Conservation (phyloP, 30 jellyfish, hydroid and myxozoan genomes). For the Sanderia malayensis region DNA sequence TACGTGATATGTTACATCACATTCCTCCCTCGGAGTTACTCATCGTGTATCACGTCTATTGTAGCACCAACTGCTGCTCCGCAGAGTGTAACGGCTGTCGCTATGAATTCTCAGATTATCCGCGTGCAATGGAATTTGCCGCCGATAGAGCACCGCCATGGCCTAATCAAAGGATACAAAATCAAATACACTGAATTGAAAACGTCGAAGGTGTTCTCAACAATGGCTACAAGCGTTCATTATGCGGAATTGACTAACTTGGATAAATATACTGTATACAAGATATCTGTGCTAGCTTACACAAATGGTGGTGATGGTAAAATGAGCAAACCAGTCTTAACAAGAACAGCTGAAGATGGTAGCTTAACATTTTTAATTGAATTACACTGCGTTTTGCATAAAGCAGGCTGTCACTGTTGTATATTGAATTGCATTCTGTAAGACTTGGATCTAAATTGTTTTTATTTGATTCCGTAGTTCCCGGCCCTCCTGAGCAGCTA, state of each 20-base stretch:
- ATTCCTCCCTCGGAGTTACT: no score
- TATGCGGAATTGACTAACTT: constrained; percentile 65
- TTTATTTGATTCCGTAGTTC: constrained; percentile 47
- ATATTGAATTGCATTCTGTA: no score
- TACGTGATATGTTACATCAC: no score
- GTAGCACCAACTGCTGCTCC: constrained; percentile 91
- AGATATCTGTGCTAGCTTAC: constrained; percentile 76
- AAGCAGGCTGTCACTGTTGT: no score
- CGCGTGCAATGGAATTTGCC: constrained; percentile 77
- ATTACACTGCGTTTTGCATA: no score
- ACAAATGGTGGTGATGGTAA: constrained; percentile 88
- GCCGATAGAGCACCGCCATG: constrained; percentile 61
- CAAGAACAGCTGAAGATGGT: constrained; percentile 88
- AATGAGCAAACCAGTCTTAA: constrained; percentile 26
- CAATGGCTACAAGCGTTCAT: constrained; percentile 30
- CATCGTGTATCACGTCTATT: no score
- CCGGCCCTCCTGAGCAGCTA: constrained; percentile 82
- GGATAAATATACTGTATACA: constrained; percentile 59
- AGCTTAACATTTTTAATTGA: background rate
- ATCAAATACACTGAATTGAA: constrained; percentile 60
- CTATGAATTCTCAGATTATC: constrained; percentile 61
- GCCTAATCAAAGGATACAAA: constrained; percentile 81
- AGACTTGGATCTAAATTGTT: no score
- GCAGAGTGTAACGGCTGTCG: constrained; percentile 47
- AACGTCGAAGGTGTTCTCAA: constrained; percentile 10